A percentile compares a stretch with the other conserved stretches of the same genome.
Evolutionary conservation across 2,888 invertebrate genomes (phyloP).

Genomic region (Acleris emargana): DNA sequence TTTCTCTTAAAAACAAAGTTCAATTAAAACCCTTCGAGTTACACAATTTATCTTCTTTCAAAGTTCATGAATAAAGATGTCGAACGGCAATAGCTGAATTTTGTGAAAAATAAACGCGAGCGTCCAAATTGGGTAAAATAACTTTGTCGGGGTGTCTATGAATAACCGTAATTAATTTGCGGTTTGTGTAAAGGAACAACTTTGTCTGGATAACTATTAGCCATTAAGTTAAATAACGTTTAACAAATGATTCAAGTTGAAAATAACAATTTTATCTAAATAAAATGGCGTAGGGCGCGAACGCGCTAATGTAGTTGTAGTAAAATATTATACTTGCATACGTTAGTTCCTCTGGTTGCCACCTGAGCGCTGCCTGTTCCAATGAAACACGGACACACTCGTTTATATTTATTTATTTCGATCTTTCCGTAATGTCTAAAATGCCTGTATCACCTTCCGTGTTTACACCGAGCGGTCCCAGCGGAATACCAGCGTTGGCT

Average conservation of each 20-base stretch:
- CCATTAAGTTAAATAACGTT: constrained; percentile 1
- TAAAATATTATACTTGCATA: no score
- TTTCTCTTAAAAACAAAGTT: constrained; percentile 30
- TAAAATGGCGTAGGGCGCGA: no score
- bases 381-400: no score
- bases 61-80: constrained; percentile 36
- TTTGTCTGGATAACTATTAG: background rate
- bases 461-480: no score
- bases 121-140: background rate
- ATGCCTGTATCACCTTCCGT: no score
- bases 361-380: no score
- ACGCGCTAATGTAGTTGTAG: no score
- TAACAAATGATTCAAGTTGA: background rate
- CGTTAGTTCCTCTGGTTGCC: no score
- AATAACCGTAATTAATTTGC: constrained; percentile 6
- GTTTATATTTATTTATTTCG: no score
- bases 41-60: constrained; percentile 34
- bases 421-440: no score
- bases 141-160: constrained; percentile 3
- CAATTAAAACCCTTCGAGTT: constrained; percentile 30
- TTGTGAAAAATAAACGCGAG: constrained; percentile 11
- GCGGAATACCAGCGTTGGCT: no score
- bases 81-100: constrained; percentile 23
- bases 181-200: background rate
- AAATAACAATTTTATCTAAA: background rate